Evolutionary conservation across 2,797 vertebrate species (phyloP).

Genomic region (Chrysocyon brachyurus): DNA sequence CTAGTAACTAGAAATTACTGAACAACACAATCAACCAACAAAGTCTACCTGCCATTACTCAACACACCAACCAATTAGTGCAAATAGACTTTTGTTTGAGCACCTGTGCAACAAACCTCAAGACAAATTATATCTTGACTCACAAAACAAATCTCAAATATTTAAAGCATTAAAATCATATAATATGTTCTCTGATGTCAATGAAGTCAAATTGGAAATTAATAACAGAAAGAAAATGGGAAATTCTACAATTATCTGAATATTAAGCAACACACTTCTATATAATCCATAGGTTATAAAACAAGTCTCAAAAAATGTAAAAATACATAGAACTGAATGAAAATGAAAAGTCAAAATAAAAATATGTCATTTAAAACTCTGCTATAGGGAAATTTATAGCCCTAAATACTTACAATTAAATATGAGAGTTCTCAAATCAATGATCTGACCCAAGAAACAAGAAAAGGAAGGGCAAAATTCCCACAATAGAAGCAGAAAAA

Average conservation of each 20-base stretch:
- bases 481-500: background rate
- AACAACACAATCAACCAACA: background rate
- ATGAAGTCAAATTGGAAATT: background rate
- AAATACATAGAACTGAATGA: conserved; percentile 6
- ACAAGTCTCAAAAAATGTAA: background rate
- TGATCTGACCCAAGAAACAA: background rate
- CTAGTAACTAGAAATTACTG: background rate
- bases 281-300: background rate
- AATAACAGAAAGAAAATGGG: background rate
- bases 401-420: background rate
- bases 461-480: background rate
- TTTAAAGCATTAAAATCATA: background rate
- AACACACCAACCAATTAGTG: background rate
- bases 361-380: background rate
- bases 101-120: background rate
- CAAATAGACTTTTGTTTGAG: background rate
- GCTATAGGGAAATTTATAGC: background rate
- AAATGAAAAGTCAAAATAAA: background rate
- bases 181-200: background rate
- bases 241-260: background rate
- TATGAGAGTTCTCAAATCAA: background rate
- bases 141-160: background rate
- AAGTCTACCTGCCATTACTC: background rate
- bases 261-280: background rate
- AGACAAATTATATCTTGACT: background rate